Evolutionary conservation across 1,140 invertebrate genomes (phyloP).

Genomic region (Drosophila eugracilis): DNA sequence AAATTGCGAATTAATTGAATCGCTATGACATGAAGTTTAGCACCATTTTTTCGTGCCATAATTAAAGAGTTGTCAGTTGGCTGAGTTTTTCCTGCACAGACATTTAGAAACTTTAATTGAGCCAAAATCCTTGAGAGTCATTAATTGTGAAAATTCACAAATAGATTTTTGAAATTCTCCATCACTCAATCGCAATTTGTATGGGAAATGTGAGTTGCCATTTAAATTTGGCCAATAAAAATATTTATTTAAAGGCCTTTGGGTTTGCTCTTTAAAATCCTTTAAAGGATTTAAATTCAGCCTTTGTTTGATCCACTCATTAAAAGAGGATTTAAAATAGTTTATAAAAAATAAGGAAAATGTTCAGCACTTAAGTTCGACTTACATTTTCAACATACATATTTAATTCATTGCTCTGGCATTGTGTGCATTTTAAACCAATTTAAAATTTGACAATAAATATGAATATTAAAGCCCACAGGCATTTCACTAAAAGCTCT

Average conservation of each 20-base stretch:
- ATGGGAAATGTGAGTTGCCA: no score
- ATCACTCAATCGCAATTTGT: not conserved
- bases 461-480: not conserved
- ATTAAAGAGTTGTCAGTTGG: constrained; percentile 37
- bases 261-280: not conserved
- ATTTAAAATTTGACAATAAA: not conserved
- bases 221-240: not conserved
- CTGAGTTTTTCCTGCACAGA: constrained; percentile 7
- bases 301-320: not conserved
- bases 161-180: not conserved
- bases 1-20: constrained; percentile 56
- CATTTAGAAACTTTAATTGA: constrained; percentile 24
- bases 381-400: not conserved
- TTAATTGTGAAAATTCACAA: not conserved
- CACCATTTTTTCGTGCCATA: constrained; percentile 35
- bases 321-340: not conserved
- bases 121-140: not conserved
- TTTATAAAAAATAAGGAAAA: not conserved
- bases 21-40: constrained; percentile 52
- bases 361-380: not conserved
- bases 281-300: not conserved
- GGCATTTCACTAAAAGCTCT: not conserved
- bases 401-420: not conserved
- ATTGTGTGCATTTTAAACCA: not conserved
- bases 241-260: not conserved